Base-by-base conservation (phyloP, 2,888 invertebrate species). In the Ennomos fuscantarius region DNA sequence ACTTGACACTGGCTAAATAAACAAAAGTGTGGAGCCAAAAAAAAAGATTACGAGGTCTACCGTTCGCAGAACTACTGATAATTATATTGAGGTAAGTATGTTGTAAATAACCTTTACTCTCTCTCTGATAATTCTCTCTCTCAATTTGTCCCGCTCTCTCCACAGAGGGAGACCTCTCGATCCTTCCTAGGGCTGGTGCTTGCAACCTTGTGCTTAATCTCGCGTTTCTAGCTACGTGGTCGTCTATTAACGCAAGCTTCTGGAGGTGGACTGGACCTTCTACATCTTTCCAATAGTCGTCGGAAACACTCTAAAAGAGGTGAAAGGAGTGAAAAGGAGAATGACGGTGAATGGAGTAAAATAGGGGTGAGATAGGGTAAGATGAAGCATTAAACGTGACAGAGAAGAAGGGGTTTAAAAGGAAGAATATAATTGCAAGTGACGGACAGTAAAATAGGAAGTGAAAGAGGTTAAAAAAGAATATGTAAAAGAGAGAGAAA, bases 81-180 rank as follows among this genome's bases (percentile, higher is more conserved):
- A n/a, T n/a, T n/a, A n/a, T n/a, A n/a, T n/a, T n/a, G n/a, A n/a
- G n/a, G n/a, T n/a, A n/a, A n/a, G n/a, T 24, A 6, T 24, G 5
- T 24, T 24, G 24, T 3, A 33, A 35, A 34, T 55, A 77, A 90
- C 91, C 87, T 86, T 75, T 82, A 31, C 87, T 74, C 15, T 89
- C 87, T 37, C 75, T 83, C 71, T 78, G 45, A 65, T 82, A 87
- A 45, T 82, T 88, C 5, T 88, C 86, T 55, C 87, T 74, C 49
- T 91, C 90, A 2, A 88, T 87, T 65, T 81, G 70, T 1, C 73
- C 74, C 1, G 78, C 81, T 57, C 86, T 75, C 56, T 91, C 90
- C 0, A 84, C 69, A 0, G 90, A 90, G 0, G 86, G 84, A 0
- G 89, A 86, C 1, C 89, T 63, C 24, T 81, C 69, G 0, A 90